phyloP scores from a whole-genome alignment of 2,888 invertebrate genomes.

The Acrobasis suavella region DNA sequence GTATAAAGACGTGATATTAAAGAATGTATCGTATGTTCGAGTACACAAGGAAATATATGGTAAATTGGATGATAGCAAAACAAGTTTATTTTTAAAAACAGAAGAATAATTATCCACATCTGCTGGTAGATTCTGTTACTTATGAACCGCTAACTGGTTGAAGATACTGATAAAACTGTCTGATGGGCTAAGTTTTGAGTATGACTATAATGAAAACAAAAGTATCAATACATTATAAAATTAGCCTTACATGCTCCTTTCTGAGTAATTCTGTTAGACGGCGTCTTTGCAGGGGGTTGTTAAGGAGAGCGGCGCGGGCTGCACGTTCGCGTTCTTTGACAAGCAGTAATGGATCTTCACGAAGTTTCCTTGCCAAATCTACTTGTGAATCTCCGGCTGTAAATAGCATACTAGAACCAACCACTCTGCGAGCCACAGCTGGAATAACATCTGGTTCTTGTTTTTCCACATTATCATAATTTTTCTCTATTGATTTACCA shows the following conservation, averaged over 20 bases:
- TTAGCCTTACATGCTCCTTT: slow-evolving; percentile 70
- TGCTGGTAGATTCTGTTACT: too few species aligned
- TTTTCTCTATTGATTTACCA: slow-evolving; percentile 91
- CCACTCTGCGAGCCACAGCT: slow-evolving; percentile 75
- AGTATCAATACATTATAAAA: too few species aligned
- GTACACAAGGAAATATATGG: too few species aligned
- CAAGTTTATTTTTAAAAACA: too few species aligned
- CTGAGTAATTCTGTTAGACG: slow-evolving; percentile 90
- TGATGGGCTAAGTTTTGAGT: too few species aligned
- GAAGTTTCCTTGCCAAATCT: slow-evolving; percentile 92
- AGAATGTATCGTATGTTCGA: too few species aligned
- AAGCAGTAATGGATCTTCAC: slow-evolving; percentile 95
- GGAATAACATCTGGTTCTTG: slow-evolving; percentile 90
- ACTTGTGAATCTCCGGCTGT: slow-evolving; percentile 86
- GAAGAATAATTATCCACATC: too few species aligned
- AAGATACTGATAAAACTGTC: too few species aligned
- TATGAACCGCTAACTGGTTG: too few species aligned
- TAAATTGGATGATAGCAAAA: too few species aligned
- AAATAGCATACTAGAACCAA: slow-evolving; percentile 68
- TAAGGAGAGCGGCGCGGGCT: slow-evolving; percentile 90
- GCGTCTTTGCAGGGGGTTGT: slow-evolving; percentile 96
- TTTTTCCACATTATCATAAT: slow-evolving; percentile 83
- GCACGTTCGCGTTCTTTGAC: slow-evolving; percentile 96
- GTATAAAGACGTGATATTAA: too few species aligned
- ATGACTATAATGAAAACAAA: too few species aligned